Evolutionary conservation across 1,140 invertebrate genomes (phyloP).

Genomic region (Drosophila malerkotliana): DNA sequence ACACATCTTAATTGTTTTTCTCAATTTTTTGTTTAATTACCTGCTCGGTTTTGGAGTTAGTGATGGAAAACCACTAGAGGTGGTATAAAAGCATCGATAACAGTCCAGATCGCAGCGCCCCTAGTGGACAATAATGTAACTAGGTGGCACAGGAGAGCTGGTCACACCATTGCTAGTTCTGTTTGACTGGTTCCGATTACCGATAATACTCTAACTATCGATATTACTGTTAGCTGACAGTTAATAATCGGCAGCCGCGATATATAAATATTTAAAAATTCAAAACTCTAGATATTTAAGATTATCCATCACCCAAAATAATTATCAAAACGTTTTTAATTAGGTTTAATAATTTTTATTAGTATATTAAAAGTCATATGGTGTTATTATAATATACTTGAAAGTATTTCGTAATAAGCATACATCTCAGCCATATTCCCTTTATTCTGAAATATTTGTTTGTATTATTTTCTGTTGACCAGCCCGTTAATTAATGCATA

Average conservation of each 20-base stretch:
- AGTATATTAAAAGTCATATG: constrained; percentile 80
- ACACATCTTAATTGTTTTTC: constrained; percentile 44
- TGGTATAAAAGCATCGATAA: background rate
- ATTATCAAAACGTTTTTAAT: background rate
- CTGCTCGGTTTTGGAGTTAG: constrained; percentile 12
- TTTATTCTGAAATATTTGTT: constrained; percentile 34
- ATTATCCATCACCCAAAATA: background rate
- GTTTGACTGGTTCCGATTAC: too few relatives aligned
- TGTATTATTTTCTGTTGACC: constrained; percentile 17
- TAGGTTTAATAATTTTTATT: constrained; percentile 80
- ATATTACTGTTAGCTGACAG: too few relatives aligned
- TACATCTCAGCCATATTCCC: constrained; percentile 55
- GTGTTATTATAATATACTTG: constrained; percentile 78
- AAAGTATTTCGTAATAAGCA: constrained; percentile 78
- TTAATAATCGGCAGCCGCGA: too few relatives aligned
- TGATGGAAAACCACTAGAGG: background rate
- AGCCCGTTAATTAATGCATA: constrained; percentile 46
- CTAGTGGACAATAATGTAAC: background rate
- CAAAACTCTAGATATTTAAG: too few relatives aligned
- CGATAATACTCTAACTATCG: too few relatives aligned
- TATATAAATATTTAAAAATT: background rate
- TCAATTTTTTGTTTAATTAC: constrained; percentile 39
- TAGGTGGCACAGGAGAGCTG: too few relatives aligned
- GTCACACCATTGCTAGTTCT: too few relatives aligned
- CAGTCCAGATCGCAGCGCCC: background rate